A percentile compares a stretch with the other conserved stretches of the same genome.
phyloP scores from a whole-genome alignment of 1,140 invertebrate species.

The Heterodera carotae region DNA sequence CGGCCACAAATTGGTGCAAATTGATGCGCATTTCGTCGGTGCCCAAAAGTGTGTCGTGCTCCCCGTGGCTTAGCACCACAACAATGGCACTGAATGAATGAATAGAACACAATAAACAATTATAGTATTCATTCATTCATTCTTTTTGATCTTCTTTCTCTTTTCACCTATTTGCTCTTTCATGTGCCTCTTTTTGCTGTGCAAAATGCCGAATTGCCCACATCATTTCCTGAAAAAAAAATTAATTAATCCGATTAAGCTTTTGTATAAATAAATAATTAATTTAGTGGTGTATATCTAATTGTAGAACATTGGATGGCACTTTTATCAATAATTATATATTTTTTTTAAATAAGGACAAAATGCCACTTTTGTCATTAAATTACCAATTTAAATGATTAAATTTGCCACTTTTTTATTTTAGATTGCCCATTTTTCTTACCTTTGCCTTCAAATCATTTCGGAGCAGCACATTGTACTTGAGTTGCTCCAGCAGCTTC shows the following conservation, averaged over 20 bases:
- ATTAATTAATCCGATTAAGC: background rate
- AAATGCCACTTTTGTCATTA: too few species aligned
- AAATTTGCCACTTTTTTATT: too few species aligned
- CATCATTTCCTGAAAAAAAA: slow-evolving; percentile 44
- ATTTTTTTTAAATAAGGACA: too few species aligned
- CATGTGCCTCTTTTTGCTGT: slow-evolving; percentile 24
- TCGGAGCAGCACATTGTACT: slow-evolving; percentile 30
- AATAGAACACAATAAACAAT: too few species aligned
- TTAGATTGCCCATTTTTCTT: background rate
- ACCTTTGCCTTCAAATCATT: slow-evolving; percentile 27
- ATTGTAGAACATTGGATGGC: too few species aligned
- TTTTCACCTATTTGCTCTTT: slow-evolving; percentile 10
- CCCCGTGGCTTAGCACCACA: slow-evolving; percentile 64
- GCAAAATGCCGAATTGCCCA: slow-evolving; percentile 32
- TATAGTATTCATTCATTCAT: too few species aligned
- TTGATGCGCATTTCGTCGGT: slow-evolving; percentile 53
- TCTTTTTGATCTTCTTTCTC: background rate
- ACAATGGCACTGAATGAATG: slow-evolving; percentile 33
- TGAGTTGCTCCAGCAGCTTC: slow-evolving; percentile 23
- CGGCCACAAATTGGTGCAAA: slow-evolving; percentile 52
- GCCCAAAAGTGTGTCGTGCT: slow-evolving; percentile 59
- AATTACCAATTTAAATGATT: too few species aligned
- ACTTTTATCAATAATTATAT: too few species aligned
- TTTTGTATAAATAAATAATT: too few species aligned
- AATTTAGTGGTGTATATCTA: too few species aligned